These are phyloP conservation scores for Trachops cirrhosus DNA, from an alignment of 2,797 vertebrate genomes.

Conservation along the genomic window DNA sequence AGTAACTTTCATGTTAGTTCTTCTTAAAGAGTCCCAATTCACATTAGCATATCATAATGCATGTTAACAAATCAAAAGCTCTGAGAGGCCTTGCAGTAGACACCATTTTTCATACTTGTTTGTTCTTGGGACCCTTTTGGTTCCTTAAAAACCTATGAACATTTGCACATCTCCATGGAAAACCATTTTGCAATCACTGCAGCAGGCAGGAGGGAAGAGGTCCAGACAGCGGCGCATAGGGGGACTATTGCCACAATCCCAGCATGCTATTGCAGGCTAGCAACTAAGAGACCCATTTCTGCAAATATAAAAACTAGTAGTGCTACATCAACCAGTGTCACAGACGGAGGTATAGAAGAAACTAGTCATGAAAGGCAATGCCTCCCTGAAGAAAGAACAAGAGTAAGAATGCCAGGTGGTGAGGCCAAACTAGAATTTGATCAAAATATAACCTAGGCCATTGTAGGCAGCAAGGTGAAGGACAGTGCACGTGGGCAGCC, in stretches of 20 bases:
- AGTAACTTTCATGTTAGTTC: slow-evolving; percentile 55
- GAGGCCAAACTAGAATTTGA: background rate
- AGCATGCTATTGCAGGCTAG: background rate
- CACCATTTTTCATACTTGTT: slow-evolving; percentile 33
- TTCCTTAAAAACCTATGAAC: slow-evolving; percentile 18
- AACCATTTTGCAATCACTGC: background rate
- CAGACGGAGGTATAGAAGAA: background rate
- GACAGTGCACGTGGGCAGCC: background rate
- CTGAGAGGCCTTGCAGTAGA: slow-evolving; percentile 25
- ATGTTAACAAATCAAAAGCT: slow-evolving; percentile 61
- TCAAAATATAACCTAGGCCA: background rate
- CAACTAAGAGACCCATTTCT: background rate
- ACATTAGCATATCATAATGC: slow-evolving; percentile 62
- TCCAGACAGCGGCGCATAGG: background rate
- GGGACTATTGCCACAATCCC: background rate
- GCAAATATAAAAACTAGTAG: background rate
- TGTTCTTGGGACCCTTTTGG: slow-evolving; percentile 32
- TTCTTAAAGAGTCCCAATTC: slow-evolving; percentile 6
- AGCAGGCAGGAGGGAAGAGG: background rate
- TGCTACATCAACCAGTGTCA: background rate
- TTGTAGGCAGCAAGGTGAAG: background rate
- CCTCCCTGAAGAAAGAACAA: background rate
- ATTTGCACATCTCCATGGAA: background rate
- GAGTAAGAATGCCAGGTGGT: background rate
- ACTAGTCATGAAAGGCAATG: background rate